Evolutionary conservation across 2,888 invertebrate species (phyloP).

Genomic region (Nysson spinosus): DNA sequence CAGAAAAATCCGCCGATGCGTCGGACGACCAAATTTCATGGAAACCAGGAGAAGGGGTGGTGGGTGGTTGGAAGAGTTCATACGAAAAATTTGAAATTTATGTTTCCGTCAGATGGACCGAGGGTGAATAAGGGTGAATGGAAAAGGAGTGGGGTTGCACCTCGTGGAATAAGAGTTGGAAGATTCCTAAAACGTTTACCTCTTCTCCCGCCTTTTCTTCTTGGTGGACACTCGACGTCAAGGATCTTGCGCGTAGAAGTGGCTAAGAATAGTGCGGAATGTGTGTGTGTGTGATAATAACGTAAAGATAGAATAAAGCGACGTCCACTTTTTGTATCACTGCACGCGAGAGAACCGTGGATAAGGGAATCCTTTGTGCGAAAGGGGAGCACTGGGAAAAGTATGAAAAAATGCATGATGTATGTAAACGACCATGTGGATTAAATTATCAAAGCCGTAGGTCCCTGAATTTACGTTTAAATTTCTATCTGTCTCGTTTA

Average conservation of each 20-base stretch:
- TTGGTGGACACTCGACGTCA: constrained; percentile 22
- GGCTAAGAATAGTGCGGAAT: neutral
- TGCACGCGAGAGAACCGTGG: neutral
- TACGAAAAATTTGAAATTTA: constrained; percentile 37
- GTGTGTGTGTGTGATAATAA: no score
- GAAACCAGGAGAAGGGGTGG: no score
- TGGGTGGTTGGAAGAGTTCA: constrained; percentile 13
- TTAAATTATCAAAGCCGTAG: neutral
- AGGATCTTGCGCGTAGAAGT: constrained; percentile 10
- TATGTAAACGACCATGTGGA: constrained; percentile 32
- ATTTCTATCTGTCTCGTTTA: neutral
- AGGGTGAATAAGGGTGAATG: constrained; percentile 3
- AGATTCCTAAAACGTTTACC: constrained; percentile 57
- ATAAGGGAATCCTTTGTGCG: constrained; percentile 11
- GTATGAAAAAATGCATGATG: constrained; percentile 42
- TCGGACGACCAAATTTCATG: constrained; percentile 15
- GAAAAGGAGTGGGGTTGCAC: constrained; percentile 17
- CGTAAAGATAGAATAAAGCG: neutral
- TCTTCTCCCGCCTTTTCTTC: constrained; percentile 30
- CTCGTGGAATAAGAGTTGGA: constrained; percentile 32
- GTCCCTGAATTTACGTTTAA: constrained; percentile 28
- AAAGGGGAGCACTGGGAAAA: constrained; percentile 5
- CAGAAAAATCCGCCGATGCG: constrained; percentile 23
- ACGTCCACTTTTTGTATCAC: constrained; percentile 15
- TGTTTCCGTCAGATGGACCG: constrained; percentile 23